A percentile compares a stretch with the other conserved stretches of the same genome.
Evolutionary conservation across 2,797 vertebrate genomes (phyloP).

Genomic region (Lemur catta): DNA sequence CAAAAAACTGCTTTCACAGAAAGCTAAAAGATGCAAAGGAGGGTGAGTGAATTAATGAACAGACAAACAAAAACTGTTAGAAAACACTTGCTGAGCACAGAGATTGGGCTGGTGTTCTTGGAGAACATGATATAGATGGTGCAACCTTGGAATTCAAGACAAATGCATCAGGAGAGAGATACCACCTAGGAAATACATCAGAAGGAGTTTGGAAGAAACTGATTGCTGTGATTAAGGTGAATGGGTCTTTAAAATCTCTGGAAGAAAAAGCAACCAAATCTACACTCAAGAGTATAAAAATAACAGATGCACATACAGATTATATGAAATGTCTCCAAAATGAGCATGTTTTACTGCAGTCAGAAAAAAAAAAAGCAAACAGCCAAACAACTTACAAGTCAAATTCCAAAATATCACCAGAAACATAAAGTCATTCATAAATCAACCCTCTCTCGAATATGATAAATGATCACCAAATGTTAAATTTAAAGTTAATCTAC

Average conservation of each 20-base stretch:
- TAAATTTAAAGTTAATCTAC: background rate
- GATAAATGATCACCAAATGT: fast-evolving
- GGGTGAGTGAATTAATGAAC: no score
- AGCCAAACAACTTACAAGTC: background rate
- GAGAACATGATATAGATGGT: background rate
- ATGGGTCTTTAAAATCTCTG: background rate
- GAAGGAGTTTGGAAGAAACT: background rate
- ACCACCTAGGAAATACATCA: fast-evolving
- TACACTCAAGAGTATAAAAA: no score
- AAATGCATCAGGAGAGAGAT: fast-evolving
- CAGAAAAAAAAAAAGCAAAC: background rate
- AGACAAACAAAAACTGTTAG: background rate
- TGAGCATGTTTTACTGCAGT: fast-evolving
- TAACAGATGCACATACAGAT: no score
- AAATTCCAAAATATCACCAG: background rate
- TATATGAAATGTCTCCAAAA: background rate
- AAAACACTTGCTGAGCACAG: background rate
- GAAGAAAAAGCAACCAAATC: background rate
- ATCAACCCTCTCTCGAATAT: background rate
- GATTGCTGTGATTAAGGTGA: background rate
- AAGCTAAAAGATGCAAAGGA: background rate
- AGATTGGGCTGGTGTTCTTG: fast-evolving
- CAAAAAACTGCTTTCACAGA: background rate
- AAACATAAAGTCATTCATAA: background rate
- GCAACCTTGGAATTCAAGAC: background rate